These are phyloP conservation scores for Nestor notabilis DNA, from an alignment of 2,113 vertebrate species.

Conservation along the genomic window DNA sequence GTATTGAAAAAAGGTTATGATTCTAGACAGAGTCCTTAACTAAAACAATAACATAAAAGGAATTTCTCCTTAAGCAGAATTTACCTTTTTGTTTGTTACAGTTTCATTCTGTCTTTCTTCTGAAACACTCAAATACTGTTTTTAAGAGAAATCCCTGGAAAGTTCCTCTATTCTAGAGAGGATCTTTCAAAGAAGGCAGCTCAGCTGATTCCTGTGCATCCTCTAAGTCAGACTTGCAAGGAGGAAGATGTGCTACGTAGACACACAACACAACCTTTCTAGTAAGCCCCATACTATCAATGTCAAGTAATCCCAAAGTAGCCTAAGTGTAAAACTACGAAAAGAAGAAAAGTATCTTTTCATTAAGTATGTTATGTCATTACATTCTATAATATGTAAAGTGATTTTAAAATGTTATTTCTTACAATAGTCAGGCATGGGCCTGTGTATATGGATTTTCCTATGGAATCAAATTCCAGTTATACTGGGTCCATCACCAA, in stretches of 20 bases:
- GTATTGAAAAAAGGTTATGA: not conserved
- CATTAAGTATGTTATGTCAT: not conserved
- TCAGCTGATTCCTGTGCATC: not conserved
- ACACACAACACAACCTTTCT: not conserved
- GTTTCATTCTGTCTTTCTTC: not conserved
- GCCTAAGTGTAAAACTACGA: not conserved
- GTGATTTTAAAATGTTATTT: not conserved
- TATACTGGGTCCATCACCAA: not conserved
- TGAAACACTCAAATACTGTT: not conserved
- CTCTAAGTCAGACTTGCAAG: not conserved
- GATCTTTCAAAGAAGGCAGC: not conserved
- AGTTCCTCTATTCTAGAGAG: not conserved
- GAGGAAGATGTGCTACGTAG: not conserved
- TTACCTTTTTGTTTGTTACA: not conserved
- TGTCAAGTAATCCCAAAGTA: not conserved
- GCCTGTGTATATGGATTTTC: not conserved
- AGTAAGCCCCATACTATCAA: not conserved
- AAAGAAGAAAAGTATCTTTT: not conserved
- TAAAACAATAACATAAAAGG: not conserved
- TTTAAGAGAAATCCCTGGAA: not conserved
- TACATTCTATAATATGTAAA: not conserved
- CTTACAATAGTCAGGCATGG: not conserved
- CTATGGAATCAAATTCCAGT: not conserved
- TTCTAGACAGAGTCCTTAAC: not conserved
- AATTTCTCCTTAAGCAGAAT: not conserved